Conservation (phyloP, 1,140 invertebrate genomes). For the Diachasmimorpha longicaudata region DNA sequence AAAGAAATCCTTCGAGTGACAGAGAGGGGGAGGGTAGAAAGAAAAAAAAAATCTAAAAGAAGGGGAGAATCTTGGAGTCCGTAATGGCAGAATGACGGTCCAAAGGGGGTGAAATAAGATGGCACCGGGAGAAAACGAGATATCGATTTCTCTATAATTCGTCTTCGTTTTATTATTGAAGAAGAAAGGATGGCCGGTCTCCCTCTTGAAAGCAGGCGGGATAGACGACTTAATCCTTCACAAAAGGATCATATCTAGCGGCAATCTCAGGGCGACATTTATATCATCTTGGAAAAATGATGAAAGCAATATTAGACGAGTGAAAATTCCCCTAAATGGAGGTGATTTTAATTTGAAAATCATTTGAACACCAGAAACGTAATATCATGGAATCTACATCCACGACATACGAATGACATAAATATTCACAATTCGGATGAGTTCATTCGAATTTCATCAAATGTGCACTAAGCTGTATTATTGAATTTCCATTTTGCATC, state of each 20-base stretch:
- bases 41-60: neutral
- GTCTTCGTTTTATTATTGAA: neutral
- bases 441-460: no score
- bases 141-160: neutral
- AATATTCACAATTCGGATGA: no score
- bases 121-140: neutral
- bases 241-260: neutral
- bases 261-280: neutral
- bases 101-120: neutral
- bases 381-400: no score
- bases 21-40: neutral
- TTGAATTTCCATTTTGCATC: no score
- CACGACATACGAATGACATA: no score
- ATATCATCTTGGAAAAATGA: no score
- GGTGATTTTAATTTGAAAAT: no score
- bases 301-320: no score
- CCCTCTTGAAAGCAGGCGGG: neutral
- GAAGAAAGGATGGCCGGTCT: neutral
- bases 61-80: constrained; percentile 13
- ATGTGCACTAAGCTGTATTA: no score
- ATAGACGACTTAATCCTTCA: neutral
- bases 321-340: no score
- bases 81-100: neutral
- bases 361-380: no score
- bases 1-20: constrained; percentile 2